phyloP scores from a whole-genome alignment of 2,113 vertebrate species.

The Sinocyclocheilus rhinocerous region DNA sequence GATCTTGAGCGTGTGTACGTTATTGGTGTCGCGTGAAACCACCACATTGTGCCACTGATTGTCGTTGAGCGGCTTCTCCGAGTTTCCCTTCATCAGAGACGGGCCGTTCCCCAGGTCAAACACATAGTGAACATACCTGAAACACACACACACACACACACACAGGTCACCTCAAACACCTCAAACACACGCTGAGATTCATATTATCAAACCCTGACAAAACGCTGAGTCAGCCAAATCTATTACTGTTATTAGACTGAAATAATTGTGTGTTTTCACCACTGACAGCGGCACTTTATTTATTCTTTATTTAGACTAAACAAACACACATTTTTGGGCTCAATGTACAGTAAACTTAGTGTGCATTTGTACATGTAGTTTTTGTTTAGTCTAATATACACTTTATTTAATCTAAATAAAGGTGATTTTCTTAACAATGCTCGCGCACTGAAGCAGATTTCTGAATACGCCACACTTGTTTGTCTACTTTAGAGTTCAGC shows the following conservation, averaged over 20 bases:
- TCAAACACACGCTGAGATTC: background rate
- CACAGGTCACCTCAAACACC: background rate
- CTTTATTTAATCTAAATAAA: too few species aligned
- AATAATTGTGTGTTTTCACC: background rate
- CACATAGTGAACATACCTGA: conserved; percentile 91
- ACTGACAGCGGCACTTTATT: background rate
- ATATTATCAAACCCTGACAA: too few species aligned
- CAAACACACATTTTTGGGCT: background rate
- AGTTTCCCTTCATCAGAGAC: conserved; percentile 95
- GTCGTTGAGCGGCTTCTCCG: conserved; percentile 89
- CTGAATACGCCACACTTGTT: background rate
- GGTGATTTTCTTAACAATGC: too few species aligned
- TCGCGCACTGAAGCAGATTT: background rate
- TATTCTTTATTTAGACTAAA: too few species aligned
- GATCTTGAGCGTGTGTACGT: conserved; percentile 89
- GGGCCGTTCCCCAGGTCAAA: conserved; percentile 94
- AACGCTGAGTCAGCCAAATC: background rate
- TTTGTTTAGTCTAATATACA: too few species aligned
- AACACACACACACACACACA: background rate
- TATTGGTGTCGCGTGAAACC: conserved; percentile 87
- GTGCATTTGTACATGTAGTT: too few species aligned
- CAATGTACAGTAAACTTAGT: too few species aligned
- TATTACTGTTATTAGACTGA: background rate
- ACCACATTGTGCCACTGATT: conserved; percentile 97
- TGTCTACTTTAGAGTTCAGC: background rate